Conservation (phyloP, 2,797 vertebrate species). For the Xenopus petersii region DNA sequence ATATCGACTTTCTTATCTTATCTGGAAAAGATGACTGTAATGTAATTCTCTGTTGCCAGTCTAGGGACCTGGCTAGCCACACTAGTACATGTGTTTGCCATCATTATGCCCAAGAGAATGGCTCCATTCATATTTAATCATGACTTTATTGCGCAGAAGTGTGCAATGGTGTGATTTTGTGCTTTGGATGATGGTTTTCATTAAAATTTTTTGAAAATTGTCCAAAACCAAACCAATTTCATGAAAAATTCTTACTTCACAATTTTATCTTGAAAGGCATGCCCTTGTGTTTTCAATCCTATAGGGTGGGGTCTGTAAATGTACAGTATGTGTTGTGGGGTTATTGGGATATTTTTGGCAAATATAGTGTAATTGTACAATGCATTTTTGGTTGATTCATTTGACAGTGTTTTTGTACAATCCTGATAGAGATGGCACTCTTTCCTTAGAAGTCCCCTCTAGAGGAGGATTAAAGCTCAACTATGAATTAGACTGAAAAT, state of each 20-base stretch:
- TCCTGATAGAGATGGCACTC: no score
- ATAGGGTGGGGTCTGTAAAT: no score
- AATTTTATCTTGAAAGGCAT: no score
- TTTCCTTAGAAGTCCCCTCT: no score
- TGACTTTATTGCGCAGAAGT: background rate
- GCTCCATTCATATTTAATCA: background rate
- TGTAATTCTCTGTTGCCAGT: background rate
- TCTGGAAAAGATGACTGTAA: background rate
- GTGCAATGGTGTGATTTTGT: background rate
- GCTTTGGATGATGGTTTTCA: background rate
- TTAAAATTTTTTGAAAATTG: background rate
- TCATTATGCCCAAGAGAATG: background rate
- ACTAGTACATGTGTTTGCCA: background rate
- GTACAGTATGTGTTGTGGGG: no score
- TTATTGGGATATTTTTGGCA: no score
- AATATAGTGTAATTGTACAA: no score
- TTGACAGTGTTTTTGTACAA: no score
- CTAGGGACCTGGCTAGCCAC: background rate
- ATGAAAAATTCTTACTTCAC: background rate
- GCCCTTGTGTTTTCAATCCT: no score
- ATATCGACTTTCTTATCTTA: background rate
- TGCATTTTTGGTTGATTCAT: no score
- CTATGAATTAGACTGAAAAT: no score
- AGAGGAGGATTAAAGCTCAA: no score
- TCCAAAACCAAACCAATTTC: background rate